Percentiles rank a stretch among this genome's conserved stretches.
Conservation (phyloP, 2,113 vertebrate species). For the Thalassoma bifasciatum region DNA sequence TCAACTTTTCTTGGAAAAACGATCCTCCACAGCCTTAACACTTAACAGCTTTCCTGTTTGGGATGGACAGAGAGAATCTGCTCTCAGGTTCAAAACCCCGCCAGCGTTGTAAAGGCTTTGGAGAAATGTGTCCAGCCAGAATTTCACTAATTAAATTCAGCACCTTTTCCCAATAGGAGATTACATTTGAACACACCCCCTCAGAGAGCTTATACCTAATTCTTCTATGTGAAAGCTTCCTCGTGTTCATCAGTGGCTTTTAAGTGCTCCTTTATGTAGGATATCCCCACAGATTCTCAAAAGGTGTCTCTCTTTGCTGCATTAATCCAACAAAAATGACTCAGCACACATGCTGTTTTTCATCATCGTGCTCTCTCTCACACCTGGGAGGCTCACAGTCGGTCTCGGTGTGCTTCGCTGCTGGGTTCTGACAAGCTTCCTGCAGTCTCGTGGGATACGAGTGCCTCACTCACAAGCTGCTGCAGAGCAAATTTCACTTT, state of each 20-base stretch:
- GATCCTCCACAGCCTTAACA: too few relatives aligned
- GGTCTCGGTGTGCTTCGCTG: not conserved
- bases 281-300: conserved; percentile 1
- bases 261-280: not conserved
- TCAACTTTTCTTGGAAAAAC: too few relatives aligned
- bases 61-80: not conserved
- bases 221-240: not conserved
- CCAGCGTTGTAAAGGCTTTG: not conserved
- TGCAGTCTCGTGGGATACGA: not conserved
- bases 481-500: not conserved
- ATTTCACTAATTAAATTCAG: not conserved
- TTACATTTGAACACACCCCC: not conserved
- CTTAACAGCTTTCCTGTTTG: too few relatives aligned
- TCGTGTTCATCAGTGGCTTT: conserved; percentile 2
- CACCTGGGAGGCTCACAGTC: not conserved
- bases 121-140: not conserved
- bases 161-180: conserved; percentile 9
- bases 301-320: conserved; percentile 3
- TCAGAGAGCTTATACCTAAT: not conserved
- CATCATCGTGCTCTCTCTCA: not conserved
- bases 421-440: conserved; percentile 3
- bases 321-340: conserved; percentile 26
- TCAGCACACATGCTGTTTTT: not conserved
- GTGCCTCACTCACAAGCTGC: not conserved
- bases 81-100: not conserved